Evolutionary conservation across 1,140 invertebrate genomes (phyloP), one percentile per base, ranked within the genome.

Genomic region (Zaprionus nigranus): DNA sequence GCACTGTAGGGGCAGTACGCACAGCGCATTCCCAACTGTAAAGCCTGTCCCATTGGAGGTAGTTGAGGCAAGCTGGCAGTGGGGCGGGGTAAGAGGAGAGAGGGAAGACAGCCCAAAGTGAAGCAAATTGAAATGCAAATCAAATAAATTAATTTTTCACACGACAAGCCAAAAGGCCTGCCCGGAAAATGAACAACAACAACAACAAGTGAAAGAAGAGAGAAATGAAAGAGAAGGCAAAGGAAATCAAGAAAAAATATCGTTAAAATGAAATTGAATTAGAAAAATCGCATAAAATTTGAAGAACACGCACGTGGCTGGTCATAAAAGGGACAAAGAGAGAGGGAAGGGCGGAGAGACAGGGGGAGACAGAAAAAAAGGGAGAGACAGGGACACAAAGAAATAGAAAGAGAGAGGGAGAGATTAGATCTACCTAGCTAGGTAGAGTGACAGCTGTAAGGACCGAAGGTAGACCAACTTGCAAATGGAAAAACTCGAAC

Each of bases 241-340:
- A 59, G 54, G 54, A 65, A 66, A 66, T 53, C 38, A 59, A 53
- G 58, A 60, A 75, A 83, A 83, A 78, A 78, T 74, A 79, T 79
- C 76, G 64, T 85, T 86, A 70, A 76, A 71, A 62, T 60, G 49
- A 85, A 87, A 86, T 86, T 87, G 83, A 87, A 86, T 87, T 87
- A 77, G 82, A 79, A 70, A 82, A 64, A 72, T 60, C 68, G 75
- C 72, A 87, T 86, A 76, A 86, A 82, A 86, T 86, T 79, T 70
- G 49, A 56, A 58, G 49, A 51, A 24, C 53, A 53, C 46, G 71
- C 71, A 79, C 80, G 78, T 76, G 78, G 66, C 80, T 60, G 80
- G 51, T 49, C 49, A 57, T 60, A 79, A 80, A 77, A 74, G 34
- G 20, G n/a, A 57, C 2, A 34, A 40, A 30, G 28, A 30, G 2